phyloP scores from a whole-genome alignment of 2,797 vertebrate genomes.

The Lagodon rhomboides region DNA sequence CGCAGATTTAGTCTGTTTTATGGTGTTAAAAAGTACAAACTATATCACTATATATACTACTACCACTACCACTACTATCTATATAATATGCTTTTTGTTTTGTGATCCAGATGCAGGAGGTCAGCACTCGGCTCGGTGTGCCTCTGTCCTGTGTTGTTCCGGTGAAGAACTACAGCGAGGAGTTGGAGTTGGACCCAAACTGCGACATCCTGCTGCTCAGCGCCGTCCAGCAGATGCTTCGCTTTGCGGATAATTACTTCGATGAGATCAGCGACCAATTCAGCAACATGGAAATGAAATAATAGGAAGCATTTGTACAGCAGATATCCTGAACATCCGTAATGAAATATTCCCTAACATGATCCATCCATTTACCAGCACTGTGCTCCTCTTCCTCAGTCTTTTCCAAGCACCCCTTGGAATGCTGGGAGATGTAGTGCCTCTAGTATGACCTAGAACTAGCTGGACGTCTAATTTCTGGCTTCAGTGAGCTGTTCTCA shows the following conservation, averaged over 20 bases:
- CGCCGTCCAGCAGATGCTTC: slow-evolving; percentile 76
- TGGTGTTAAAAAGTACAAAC: no score
- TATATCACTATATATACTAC: no score
- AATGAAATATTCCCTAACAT: no score
- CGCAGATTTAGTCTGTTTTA: no score
- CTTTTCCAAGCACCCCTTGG: no score
- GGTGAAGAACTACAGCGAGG: slow-evolving; percentile 85
- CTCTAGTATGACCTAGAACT: no score
- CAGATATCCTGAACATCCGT: not conserved
- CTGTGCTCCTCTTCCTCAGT: not conserved
- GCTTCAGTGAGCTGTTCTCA: not conserved
- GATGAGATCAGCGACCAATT: slow-evolving; percentile 63
- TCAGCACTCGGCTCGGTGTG: slow-evolving; percentile 76
- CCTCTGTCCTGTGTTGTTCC: slow-evolving; percentile 81
- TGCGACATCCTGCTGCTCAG: slow-evolving; percentile 83
- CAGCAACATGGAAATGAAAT: not conserved
- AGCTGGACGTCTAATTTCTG: no score
- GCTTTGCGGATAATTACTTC: slow-evolving; percentile 79
- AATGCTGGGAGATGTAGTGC: not conserved
- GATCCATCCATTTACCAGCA: not conserved
- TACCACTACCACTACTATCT: no score
- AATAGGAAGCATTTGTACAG: not conserved
- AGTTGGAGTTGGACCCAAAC: slow-evolving; percentile 76
- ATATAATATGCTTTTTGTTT: no score
- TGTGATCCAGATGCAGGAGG: slow-evolving; percentile 75